Percentiles rank a stretch among this genome's conserved stretches.
These are phyloP conservation scores for Lichenostomus cassidix DNA, from an alignment of 2,113 vertebrate genomes.

Conservation along the genomic window DNA sequence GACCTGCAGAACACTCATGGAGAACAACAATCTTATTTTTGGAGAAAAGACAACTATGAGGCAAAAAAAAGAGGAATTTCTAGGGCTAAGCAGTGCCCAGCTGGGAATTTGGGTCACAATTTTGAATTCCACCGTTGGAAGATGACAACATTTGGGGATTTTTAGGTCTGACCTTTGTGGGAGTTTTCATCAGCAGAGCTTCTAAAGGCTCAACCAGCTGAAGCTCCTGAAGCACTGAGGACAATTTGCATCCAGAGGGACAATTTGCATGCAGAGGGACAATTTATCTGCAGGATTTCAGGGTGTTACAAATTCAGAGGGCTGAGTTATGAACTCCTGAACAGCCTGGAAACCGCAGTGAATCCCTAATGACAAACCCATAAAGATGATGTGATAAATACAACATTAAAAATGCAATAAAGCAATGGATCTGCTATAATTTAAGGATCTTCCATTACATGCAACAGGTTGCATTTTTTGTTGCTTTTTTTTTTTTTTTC, in stretches of 20 bases:
- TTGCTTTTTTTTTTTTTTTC: not conserved
- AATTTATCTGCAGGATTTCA: not conserved
- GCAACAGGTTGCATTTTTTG: not conserved
- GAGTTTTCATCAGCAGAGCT: not conserved
- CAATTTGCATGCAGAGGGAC: not conserved
- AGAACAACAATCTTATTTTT: not conserved
- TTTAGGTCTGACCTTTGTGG: not conserved
- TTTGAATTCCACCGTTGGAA: not conserved
- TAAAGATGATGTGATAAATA: constrained; percentile 29
- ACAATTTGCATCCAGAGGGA: not conserved
- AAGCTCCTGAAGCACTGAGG: not conserved
- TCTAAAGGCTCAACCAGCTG: not conserved
- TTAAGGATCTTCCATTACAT: not conserved
- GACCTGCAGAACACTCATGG: accelerated
- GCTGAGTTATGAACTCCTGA: constrained; percentile 43
- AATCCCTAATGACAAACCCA: constrained; percentile 21
- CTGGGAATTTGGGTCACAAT: not conserved
- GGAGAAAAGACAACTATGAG: not conserved
- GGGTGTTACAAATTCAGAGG: not conserved
- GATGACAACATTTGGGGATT: not conserved
- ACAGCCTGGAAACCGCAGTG: not conserved
- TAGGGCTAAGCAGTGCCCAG: not conserved
- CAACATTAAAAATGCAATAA: not conserved
- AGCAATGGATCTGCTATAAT: not conserved
- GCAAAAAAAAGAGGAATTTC: not conserved